Conservation (phyloP, 2,888 invertebrate species). For the Volucella inflata region DNA sequence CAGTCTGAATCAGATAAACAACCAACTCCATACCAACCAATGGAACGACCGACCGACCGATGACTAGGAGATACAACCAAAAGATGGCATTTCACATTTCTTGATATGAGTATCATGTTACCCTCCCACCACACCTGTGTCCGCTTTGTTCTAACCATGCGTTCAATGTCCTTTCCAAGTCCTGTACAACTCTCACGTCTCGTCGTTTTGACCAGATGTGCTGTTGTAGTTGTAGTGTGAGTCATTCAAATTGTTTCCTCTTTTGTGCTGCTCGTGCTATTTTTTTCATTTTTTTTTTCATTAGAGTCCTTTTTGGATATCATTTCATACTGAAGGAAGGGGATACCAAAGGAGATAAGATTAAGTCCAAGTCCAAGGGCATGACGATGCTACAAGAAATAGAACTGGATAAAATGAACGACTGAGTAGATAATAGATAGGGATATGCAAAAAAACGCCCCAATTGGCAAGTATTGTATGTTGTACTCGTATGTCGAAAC, state of each 20-base stretch:
- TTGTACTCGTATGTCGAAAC: conserved; percentile 25
- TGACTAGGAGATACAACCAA: conserved; percentile 17
- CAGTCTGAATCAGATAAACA: conserved; percentile 74
- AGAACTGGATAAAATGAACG: conserved; percentile 18
- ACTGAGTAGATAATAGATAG: too few species aligned
- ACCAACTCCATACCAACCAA: conserved; percentile 5
- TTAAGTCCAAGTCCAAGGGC: conserved; percentile 70
- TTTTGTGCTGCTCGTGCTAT: conserved; percentile 12
- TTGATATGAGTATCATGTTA: conserved; percentile 64
- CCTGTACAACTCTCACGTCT: background rate
- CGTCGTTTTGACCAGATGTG: background rate
- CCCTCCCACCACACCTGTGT: conserved; percentile 13
- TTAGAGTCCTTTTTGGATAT: conserved; percentile 34
- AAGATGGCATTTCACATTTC: conserved; percentile 67
- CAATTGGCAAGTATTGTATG: conserved; percentile 26
- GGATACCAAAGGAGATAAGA: conserved; percentile 55
- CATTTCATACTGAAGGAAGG: conserved; percentile 61
- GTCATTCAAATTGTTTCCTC: conserved; percentile 63
- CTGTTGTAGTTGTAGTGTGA: conserved; percentile 61
- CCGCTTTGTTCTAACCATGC: background rate
- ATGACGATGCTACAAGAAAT: conserved; percentile 15
- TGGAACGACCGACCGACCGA: conserved; percentile 20
- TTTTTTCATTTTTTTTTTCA: background rate
- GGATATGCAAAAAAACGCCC: conserved; percentile 55
- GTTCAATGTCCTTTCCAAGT: background rate